Evolutionary conservation across 2,888 invertebrate genomes (phyloP), one percentile per base, ranked within the genome.

Genomic region (Ophonus ardosiacus): DNA sequence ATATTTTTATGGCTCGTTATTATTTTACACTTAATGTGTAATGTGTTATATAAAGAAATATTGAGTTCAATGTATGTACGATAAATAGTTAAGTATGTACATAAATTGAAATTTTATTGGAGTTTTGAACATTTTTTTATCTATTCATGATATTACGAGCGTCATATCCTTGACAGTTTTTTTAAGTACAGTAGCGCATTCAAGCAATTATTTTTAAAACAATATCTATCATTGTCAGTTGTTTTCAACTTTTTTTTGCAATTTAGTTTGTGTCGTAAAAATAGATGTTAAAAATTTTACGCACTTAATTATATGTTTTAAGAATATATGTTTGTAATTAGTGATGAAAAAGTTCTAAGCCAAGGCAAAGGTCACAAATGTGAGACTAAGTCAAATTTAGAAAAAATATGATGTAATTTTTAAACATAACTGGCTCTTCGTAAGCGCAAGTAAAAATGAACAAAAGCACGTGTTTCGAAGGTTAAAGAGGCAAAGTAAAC

Each of bases 331-430:
- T 15, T 31, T 6, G 6, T 68, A 68, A 68, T 68, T 68, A 68
- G 68, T 7, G n/a, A 7, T 68, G 15, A 38, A 38, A 31, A 68
- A 68, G 68, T 68, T 68, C 68, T 68, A 68, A 68, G 68, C 68
- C 68, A 68, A 68, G 68, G 68, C 68, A 68, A 38, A 38, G 68
- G 68, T 68, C 68, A 68, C 13, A 15, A 31, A 38, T n/a, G 13
- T 5, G 31, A 74, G 18, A 40, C 21, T 74, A 43, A 51, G 43
- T 43, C 71, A 74, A 21, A 74, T 74, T 74, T 74, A 74, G 71
- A 74, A 74, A 74, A 74, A 74, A 74, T 74, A 43, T 74, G 71
- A 74, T 74, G 71, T 74, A 40, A 74, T 74, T 74, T 74, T 74
- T 74, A 43, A 74, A 74, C 40, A 38, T 38, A 68, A 68, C 71